Evolutionary conservation across 2,113 vertebrate genomes (phyloP).

Genomic region (Hiodon tergisus): DNA sequence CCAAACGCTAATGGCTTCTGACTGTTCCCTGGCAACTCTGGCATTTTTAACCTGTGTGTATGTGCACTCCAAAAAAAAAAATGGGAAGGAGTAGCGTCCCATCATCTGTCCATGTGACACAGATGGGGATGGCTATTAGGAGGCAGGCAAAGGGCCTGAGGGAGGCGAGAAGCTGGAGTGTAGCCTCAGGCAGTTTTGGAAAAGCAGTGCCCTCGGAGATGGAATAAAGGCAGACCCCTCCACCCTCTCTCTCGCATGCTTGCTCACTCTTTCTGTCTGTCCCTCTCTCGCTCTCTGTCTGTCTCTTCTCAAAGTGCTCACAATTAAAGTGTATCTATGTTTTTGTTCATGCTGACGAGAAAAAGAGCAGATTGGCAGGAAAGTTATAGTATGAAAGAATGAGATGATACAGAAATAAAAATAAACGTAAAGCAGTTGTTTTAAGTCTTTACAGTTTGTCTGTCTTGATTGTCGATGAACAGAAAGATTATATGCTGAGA

Average conservation of each 20-base stretch:
- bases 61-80: slow-evolving; percentile 76
- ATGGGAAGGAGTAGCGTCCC: slow-evolving; percentile 78
- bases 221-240: slow-evolving; percentile 53
- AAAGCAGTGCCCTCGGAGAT: slow-evolving; percentile 90
- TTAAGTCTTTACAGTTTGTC: no score
- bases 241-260: slow-evolving; percentile 47
- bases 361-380: no score
- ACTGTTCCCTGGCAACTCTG: slow-evolving; percentile 99
- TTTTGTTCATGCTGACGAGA: slow-evolving; percentile 22
- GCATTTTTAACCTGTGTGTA: slow-evolving; percentile 98
- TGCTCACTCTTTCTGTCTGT: slow-evolving; percentile 34
- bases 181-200: slow-evolving; percentile 92
- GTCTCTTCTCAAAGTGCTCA: slow-evolving; percentile 53
- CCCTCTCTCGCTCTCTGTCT: slow-evolving; percentile 33
- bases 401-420: no score
- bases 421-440: no score
- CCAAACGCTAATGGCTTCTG: slow-evolving; percentile 99
- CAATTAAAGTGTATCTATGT: slow-evolving; percentile 48
- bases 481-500: no score
- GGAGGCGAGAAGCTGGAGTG: slow-evolving; percentile 95
- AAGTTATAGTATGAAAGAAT: no score
- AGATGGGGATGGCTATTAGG: slow-evolving; percentile 97
- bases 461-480: no score
- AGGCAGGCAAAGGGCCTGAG: slow-evolving; percentile 89
- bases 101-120: slow-evolving; percentile 86